A percentile compares a stretch with the other conserved stretches of the same genome.
Conservation (phyloP, 2,113 vertebrate genomes). For the Furnarius figulus region DNA sequence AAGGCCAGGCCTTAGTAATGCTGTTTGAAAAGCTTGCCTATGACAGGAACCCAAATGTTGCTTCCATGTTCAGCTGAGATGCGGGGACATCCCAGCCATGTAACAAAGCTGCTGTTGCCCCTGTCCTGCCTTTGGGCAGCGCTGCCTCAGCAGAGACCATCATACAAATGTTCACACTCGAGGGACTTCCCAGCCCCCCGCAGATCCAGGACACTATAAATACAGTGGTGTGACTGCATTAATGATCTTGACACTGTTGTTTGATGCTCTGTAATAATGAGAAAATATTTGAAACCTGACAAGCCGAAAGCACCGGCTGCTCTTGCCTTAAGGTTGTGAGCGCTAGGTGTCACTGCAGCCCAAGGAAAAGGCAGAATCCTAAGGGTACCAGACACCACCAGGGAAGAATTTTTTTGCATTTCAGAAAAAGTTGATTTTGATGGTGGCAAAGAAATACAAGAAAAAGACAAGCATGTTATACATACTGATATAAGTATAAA, state of each 20-base stretch:
- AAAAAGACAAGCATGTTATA: neutral
- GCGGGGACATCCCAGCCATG: accelerated
- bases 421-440: neutral
- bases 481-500: neutral
- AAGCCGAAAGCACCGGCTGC: neutral
- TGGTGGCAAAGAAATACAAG: neutral
- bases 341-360: slow-evolving; percentile 54
- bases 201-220: neutral
- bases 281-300: neutral
- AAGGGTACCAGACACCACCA: neutral
- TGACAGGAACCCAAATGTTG: neutral
- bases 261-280: accelerated
- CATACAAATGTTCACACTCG: no score
- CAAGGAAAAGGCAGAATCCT: neutral
- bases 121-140: no score
- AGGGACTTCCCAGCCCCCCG: accelerated
- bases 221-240: neutral
- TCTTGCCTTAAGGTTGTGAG: neutral
- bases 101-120: neutral
- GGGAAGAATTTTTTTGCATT: neutral
- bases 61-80: neutral
- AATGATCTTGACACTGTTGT: neutral
- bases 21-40: neutral
- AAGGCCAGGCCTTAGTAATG: neutral
- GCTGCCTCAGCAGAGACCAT: neutral